These are phyloP conservation scores for Hipparchia sbordonii DNA, from an alignment of 2,888 invertebrate genomes.

Conservation along the genomic window DNA sequence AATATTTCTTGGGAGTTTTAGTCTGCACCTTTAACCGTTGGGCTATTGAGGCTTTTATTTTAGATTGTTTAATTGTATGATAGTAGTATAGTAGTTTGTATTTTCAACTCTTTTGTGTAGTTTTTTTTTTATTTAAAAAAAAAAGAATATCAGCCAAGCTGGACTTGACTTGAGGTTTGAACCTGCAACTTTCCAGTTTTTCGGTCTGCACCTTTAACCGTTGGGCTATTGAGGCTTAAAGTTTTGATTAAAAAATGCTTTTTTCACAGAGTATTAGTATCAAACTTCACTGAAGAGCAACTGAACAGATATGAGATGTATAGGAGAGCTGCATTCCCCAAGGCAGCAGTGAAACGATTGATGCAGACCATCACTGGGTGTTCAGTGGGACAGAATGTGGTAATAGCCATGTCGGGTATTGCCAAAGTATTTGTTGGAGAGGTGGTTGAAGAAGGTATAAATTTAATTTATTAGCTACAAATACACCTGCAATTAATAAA, in stretches of 20 bases:
- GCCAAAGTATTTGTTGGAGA: slow-evolving; percentile 99
- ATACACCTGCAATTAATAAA: background rate
- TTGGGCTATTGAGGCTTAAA: too few relatives aligned
- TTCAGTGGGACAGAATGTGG: slow-evolving; percentile 98
- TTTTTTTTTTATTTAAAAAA: too few relatives aligned
- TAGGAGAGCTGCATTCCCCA: slow-evolving; percentile 97
- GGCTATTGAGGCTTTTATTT: too few relatives aligned
- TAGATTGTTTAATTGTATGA: too few relatives aligned
- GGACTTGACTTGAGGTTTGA: too few relatives aligned
- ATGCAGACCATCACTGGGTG: slow-evolving; percentile 99
- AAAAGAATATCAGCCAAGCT: too few relatives aligned
- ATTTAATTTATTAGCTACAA: slow-evolving; percentile 11
- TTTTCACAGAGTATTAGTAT: slow-evolving; percentile 93
- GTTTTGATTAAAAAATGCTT: background rate
- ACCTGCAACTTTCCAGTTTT: too few relatives aligned
- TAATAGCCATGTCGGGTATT: slow-evolving; percentile 99
- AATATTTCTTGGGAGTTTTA: too few relatives aligned
- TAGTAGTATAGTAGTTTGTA: too few relatives aligned
- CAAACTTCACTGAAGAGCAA: slow-evolving; percentile 99
- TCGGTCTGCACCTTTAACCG: too few relatives aligned
- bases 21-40: too few relatives aligned
- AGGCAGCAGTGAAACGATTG: slow-evolving; percentile 97
- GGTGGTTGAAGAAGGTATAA: slow-evolving; percentile 98
- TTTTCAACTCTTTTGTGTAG: too few relatives aligned
- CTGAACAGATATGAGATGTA: slow-evolving; percentile 99